Conservation (phyloP, 1,140 invertebrate genomes). For the Anagrus nilaparvatae region DNA sequence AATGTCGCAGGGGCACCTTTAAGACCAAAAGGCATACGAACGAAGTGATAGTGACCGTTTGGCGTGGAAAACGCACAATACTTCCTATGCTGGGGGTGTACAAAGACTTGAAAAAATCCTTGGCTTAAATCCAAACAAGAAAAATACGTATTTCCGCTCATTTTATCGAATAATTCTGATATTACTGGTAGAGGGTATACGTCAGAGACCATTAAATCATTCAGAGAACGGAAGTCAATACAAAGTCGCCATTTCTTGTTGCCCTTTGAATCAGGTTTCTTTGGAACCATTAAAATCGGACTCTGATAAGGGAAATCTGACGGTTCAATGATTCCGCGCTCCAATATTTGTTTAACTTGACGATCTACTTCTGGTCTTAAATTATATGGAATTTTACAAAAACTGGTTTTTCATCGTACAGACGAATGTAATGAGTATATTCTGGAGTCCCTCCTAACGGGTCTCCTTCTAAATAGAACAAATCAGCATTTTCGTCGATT, state of each 20-base stretch:
- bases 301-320: conserved; percentile 16
- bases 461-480: conserved; percentile 1
- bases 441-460: conserved; percentile 5
- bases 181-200: too few species aligned
- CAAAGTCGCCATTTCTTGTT: conserved; percentile 19
- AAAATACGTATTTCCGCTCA: too few species aligned
- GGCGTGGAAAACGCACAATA: too few species aligned
- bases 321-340: conserved; percentile 9
- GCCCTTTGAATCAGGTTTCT: conserved; percentile 12
- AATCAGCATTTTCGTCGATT: background rate
- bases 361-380: conserved; percentile 14
- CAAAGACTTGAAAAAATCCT: too few species aligned
- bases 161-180: too few species aligned
- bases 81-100: too few species aligned
- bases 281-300: conserved; percentile 16
- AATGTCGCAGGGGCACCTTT: too few species aligned
- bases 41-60: too few species aligned
- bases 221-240: conserved; percentile 26
- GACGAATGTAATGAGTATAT: conserved; percentile 14
- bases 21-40: too few species aligned
- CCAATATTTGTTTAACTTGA: conserved; percentile 8
- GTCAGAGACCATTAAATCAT: conserved; percentile 19
- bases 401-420: conserved; percentile 14
- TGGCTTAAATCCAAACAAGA: too few species aligned
- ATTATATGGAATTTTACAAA: conserved; percentile 12